phyloP scores from a whole-genome alignment of 2,113 vertebrate genomes.

The Egretta garzetta region DNA sequence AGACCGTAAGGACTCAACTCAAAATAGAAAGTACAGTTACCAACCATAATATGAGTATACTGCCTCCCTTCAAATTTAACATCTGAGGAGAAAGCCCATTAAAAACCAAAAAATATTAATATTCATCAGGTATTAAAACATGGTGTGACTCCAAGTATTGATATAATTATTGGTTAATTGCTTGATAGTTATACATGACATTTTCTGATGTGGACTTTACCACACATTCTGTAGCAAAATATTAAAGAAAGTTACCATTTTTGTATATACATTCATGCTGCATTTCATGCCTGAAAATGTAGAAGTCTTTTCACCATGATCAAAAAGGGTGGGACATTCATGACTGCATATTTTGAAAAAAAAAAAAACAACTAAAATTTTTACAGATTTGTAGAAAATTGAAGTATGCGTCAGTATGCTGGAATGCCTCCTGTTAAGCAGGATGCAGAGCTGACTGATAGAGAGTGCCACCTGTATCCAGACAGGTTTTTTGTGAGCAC shows the following conservation, averaged over 20 bases:
- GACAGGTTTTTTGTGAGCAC: neutral
- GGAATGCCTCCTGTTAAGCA: neutral
- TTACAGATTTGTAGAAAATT: neutral
- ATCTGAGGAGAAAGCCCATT: neutral
- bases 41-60: neutral
- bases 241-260: neutral
- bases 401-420: neutral
- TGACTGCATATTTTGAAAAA: neutral
- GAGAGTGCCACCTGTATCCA: neutral
- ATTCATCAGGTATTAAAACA: neutral
- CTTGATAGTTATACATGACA: neutral
- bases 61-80: neutral
- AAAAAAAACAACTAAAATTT: neutral
- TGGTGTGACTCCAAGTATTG: neutral
- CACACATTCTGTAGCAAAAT: neutral
- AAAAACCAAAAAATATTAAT: neutral
- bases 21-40: slow-evolving; percentile 17
- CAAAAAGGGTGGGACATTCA: neutral
- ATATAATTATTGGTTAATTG: neutral
- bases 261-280: neutral
- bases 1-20: neutral
- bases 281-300: neutral
- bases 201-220: neutral
- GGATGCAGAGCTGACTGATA: neutral
- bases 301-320: neutral